Base-by-base conservation (phyloP, 2,113 vertebrate species). In the Brachirus orientalis region DNA sequence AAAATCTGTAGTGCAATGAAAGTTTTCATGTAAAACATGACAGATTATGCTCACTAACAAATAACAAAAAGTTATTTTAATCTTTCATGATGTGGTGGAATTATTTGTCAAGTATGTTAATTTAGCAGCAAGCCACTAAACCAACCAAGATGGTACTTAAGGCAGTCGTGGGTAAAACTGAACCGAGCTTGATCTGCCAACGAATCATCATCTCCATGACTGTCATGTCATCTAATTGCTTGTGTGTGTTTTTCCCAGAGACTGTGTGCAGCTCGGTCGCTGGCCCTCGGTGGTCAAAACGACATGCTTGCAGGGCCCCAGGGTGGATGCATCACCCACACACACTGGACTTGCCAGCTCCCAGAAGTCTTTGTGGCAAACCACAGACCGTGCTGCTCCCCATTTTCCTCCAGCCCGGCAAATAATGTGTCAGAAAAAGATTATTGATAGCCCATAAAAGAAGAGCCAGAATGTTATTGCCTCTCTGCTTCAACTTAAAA, bases 381-480 rank as follows among this genome's bases (percentile, higher is more conserved):
- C 90, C 94, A 93, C 94, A 95, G 94, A 92, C 93, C 87, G 84
- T 92, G 67, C 69, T 87, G 90, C 89, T 87, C 91, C 83, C 83
- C 85, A 70, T 86, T 91, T 86, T 86, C 79, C 76, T 82, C 69
- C 73, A 73, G 86, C 90, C 92, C 89, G 59, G 84, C 86, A 93
- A 95, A 95, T 91, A 93, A 91, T 91, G 89, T 90, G 73, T 84
- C 53, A 46, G 80, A 91, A 84, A 84, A 86, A 87, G 88, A 89
- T 90, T 89, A 90, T 86, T 87, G 89, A 86, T 85, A 89, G 90
- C 58, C 73, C 70, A 88, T 84, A 88, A 90, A 90, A 85, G 86
- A 89, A 69, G 86, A 90, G 73, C 73, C 73, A 74, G 82, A 90
- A 86, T 84, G 84, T 71, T 86, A 88, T 80, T 89, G 83, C 81